phyloP scores from a whole-genome alignment of 2,888 invertebrate genomes.

The Meganola albula region DNA sequence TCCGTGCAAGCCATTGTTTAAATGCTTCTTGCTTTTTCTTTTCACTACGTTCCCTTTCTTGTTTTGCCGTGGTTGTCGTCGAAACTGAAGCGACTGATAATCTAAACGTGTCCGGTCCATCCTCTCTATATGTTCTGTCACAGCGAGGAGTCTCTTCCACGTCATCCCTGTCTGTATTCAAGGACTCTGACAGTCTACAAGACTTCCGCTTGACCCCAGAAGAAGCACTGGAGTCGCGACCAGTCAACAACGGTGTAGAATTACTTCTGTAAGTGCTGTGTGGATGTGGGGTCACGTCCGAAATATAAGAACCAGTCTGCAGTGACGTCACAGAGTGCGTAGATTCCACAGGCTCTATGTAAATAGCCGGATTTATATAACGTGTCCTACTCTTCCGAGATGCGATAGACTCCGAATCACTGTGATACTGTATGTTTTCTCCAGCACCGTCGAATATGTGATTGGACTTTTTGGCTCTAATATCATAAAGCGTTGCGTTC shows the following conservation, averaged over 20 bases:
- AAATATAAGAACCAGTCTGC: slow-evolving; percentile 48
- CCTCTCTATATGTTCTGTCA: slow-evolving; percentile 57
- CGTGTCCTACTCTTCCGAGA: slow-evolving; percentile 66
- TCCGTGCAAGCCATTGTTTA: slow-evolving; percentile 60
- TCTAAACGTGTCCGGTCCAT: slow-evolving; percentile 62
- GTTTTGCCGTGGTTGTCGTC: slow-evolving; percentile 65
- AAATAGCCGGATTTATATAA: slow-evolving; percentile 80
- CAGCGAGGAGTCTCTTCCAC: slow-evolving; percentile 48
- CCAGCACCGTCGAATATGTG: slow-evolving; percentile 68
- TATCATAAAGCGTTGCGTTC: slow-evolving; percentile 35
- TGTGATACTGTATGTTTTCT: slow-evolving; percentile 61
- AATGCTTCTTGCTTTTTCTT: slow-evolving; percentile 61
- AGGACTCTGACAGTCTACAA: slow-evolving; percentile 41
- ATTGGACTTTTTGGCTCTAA: slow-evolving; percentile 41
- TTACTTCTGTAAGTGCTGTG: slow-evolving; percentile 63
- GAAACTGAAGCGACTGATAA: slow-evolving; percentile 64
- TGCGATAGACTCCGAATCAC: slow-evolving; percentile 60
- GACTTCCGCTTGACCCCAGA: slow-evolving; percentile 63
- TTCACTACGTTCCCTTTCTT: slow-evolving; percentile 62
- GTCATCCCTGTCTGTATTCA: slow-evolving; percentile 21
- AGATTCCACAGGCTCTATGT: slow-evolving; percentile 69
- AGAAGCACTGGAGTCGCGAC: slow-evolving; percentile 51
- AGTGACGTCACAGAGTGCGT: slow-evolving; percentile 63
- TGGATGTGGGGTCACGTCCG: slow-evolving; percentile 65
- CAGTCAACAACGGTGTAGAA: slow-evolving; percentile 63